A percentile compares a stretch with the other conserved stretches of the same genome.
These are phyloP conservation scores for Sylvicapra grimmia DNA, from an alignment of 2,113 vertebrate species.

Conservation along the genomic window DNA sequence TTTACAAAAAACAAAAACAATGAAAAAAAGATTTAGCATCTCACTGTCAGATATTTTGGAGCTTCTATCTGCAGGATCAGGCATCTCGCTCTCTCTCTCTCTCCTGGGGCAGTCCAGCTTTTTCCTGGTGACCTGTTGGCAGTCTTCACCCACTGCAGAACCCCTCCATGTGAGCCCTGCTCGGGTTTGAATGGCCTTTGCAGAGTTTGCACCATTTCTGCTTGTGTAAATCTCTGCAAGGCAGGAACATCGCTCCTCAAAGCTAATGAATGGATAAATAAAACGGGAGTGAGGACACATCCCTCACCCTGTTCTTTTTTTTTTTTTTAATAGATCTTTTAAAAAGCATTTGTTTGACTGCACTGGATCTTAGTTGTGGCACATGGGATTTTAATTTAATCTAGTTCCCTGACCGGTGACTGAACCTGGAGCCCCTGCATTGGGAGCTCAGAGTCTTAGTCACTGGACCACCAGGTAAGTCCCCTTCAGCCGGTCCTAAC, in stretches of 20 bases:
- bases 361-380: not conserved
- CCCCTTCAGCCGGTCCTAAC: not conserved
- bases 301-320: not conserved
- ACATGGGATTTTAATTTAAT: not conserved
- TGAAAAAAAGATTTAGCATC: not conserved
- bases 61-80: not conserved
- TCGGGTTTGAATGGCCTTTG: not conserved
- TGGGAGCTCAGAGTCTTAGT: not conserved
- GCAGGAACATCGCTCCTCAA: not conserved
- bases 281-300: not conserved
- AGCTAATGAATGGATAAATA: not conserved
- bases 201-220: not conserved
- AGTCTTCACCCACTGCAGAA: not conserved
- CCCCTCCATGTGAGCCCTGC: accelerated
- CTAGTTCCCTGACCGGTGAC: not conserved
- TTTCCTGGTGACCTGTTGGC: not conserved
- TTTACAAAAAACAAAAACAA: not conserved
- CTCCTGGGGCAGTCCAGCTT: not conserved
- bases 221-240: not conserved
- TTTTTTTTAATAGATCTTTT: not conserved
- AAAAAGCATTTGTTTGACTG: not conserved
- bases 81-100: not conserved
- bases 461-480: not conserved
- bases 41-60: not conserved
- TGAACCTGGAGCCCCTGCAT: not conserved